Evolutionary conservation across 2,797 vertebrate species (phyloP).

Genomic region (Channa striata): DNA sequence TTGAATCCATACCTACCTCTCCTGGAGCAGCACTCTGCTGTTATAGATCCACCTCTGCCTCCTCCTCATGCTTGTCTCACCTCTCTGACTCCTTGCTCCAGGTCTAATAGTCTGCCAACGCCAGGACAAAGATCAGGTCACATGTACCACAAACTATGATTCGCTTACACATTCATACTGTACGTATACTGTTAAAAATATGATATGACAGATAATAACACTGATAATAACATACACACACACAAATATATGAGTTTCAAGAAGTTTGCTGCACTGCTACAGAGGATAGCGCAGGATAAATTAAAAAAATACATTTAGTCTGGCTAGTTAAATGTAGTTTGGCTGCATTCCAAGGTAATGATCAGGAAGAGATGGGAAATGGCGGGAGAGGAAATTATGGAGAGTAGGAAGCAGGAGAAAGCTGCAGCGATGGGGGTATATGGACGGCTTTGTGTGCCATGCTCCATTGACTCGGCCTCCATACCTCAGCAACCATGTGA

Average conservation of each 20-base stretch:
- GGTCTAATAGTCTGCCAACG: slow-evolving; percentile 74
- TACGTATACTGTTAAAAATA: slow-evolving; percentile 4
- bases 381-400: slow-evolving; percentile 47
- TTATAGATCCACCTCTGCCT: slow-evolving; percentile 77
- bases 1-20: slow-evolving; percentile 75
- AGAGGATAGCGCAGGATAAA: slow-evolving; percentile 5
- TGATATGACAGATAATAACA: background rate
- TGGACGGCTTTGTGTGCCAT: slow-evolving; percentile 78
- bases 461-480: slow-evolving; percentile 89
- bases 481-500: slow-evolving; percentile 87
- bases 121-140: slow-evolving; percentile 77
- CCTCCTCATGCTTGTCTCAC: slow-evolving; percentile 69
- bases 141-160: slow-evolving; percentile 38
- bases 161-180: slow-evolving; percentile 33
- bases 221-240: too few species aligned
- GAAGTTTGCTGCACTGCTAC: background rate
- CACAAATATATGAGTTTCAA: too few species aligned
- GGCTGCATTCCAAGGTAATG: slow-evolving; percentile 64
- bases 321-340: slow-evolving; percentile 60
- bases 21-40: slow-evolving; percentile 62
- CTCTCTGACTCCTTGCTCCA: slow-evolving; percentile 75
- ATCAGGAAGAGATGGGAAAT: slow-evolving; percentile 60
- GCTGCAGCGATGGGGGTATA: slow-evolving; percentile 84
- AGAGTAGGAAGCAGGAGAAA: slow-evolving; percentile 77
- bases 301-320: slow-evolving; percentile 45